These are phyloP conservation scores for Phocoena sinus DNA, from an alignment of 2,113 vertebrate species.

Conservation along the genomic window DNA sequence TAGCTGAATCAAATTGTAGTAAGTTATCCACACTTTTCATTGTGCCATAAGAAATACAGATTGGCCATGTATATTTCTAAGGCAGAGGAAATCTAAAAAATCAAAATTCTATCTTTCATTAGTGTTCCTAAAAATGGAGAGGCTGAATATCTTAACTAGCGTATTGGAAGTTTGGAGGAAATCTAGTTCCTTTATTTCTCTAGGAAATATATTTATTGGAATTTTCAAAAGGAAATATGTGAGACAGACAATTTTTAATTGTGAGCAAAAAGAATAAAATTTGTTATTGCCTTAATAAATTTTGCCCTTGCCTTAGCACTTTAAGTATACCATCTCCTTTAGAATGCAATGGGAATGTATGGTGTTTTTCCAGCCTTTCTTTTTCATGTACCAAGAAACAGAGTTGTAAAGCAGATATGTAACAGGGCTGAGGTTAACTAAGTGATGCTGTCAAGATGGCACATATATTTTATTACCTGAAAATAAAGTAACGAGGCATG, in stretches of 20 bases:
- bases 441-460: not conserved
- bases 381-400: not conserved
- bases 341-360: not conserved
- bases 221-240: not conserved
- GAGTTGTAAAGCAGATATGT: not conserved
- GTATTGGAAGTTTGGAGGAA: not conserved
- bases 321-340: not conserved
- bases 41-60: not conserved
- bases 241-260: not conserved
- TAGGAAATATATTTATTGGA: not conserved
- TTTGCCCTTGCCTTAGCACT: not conserved
- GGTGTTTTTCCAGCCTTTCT: not conserved
- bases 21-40: not conserved
- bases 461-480: not conserved
- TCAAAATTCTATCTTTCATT: not conserved
- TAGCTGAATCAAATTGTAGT: not conserved
- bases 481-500: not conserved
- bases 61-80: not conserved
- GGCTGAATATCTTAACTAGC: not conserved
- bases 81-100: not conserved
- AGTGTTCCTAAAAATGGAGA: not conserved
- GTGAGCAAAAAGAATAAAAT: too few relatives aligned
- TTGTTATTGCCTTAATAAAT: not conserved
- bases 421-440: not conserved
- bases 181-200: not conserved